Evolutionary conservation across 2,113 vertebrate species (phyloP).

Genomic region (Scytalopus superciliaris): DNA sequence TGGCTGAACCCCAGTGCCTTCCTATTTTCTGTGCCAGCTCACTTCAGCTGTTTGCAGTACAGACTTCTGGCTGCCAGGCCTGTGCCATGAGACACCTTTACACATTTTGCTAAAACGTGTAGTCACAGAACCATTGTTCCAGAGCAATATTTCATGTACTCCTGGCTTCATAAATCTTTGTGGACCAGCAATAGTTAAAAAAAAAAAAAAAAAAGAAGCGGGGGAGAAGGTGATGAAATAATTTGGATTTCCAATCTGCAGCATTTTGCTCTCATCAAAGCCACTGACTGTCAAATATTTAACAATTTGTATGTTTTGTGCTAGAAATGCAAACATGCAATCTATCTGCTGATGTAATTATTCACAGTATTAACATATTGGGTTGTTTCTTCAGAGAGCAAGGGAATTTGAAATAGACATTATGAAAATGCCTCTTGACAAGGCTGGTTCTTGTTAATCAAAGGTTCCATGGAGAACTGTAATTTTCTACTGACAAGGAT

Average conservation of each 20-base stretch:
- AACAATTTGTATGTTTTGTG: not conserved
- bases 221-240: not conserved
- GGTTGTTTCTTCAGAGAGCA: not conserved
- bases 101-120: not conserved
- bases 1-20: not conserved
- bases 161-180: not conserved
- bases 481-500: not conserved
- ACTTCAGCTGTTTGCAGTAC: not conserved
- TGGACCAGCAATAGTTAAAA: not conserved
- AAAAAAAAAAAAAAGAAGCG: not conserved
- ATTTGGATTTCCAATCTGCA: not conserved
- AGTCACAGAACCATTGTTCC: not conserved
- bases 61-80: not conserved
- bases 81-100: rapidly evolving
- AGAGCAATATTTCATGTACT: not conserved
- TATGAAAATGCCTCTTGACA: not conserved
- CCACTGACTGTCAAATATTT: not conserved
- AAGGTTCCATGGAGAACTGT: not conserved
- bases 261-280: not conserved
- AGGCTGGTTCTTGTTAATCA: not conserved
- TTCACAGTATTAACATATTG: not conserved
- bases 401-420: not conserved
- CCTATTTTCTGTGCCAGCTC: not conserved
- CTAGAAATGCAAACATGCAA: not conserved
- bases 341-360: not conserved